Percentiles rank a stretch among this genome's conserved stretches.
Evolutionary conservation across 2,113 vertebrate genomes (phyloP).

Genomic region (Paradisaea rubra): DNA sequence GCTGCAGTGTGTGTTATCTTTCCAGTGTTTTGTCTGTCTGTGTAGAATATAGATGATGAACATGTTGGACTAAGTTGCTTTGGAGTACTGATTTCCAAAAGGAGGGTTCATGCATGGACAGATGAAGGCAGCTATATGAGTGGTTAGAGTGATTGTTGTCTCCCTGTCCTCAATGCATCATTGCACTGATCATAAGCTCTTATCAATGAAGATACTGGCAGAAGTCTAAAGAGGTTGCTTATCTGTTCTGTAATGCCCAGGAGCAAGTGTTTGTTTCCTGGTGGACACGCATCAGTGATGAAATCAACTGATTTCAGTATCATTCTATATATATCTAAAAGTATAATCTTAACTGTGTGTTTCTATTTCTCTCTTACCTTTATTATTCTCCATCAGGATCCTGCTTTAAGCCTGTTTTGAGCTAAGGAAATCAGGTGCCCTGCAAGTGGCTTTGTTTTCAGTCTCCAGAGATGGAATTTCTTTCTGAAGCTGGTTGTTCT

Average conservation of each 20-base stretch:
- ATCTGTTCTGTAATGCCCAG: not conserved
- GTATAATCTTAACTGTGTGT: not conserved
- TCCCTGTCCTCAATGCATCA: not conserved
- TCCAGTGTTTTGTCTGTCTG: not conserved
- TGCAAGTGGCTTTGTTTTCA: not conserved
- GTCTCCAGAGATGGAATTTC: not conserved
- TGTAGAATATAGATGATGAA: not conserved
- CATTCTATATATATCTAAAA: not conserved
- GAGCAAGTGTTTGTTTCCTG: not conserved
- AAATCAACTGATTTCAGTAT: not conserved
- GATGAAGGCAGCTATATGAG: not conserved
- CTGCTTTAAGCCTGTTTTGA: not conserved
- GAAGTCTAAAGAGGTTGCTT: not conserved
- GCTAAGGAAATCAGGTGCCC: not conserved
- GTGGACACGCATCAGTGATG: not conserved
- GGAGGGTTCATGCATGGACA: not conserved
- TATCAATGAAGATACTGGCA: not conserved
- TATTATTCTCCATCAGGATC: not conserved
- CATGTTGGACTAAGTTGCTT: not conserved
- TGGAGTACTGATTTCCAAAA: not conserved
- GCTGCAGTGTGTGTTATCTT: not conserved
- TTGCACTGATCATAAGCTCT: not conserved
- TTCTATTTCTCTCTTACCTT: not conserved
- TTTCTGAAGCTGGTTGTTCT: not conserved
- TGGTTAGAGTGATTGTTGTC: not conserved